Evolutionary conservation across 2,113 vertebrate genomes (phyloP), one percentile per base, ranked within the genome.

Genomic region (Paraplagusia blochii): DNA sequence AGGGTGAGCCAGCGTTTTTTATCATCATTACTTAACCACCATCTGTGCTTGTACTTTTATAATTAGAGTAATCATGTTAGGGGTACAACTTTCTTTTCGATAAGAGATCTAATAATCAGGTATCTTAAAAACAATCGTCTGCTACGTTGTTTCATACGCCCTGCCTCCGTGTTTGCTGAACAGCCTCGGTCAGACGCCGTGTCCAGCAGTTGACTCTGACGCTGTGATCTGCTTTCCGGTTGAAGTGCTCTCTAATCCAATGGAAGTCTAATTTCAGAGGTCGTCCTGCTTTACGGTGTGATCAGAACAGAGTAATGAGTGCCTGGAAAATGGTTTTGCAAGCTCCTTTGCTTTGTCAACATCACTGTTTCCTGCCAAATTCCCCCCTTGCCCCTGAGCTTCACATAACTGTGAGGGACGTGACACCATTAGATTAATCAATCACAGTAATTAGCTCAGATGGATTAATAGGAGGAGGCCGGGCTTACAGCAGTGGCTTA

Each of bases 391-490:
- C 44, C 53, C 56, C 49, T 46, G 35, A 34, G 61, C 63, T 47
- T 58, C 55, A 60, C 34, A 18, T 57, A 55, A 58, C 61, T 11
- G 46, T 18, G 47, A 63, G 56, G 1, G 14, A 67, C 35, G 52
- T 55, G 55, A 44, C 22, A 16, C 18, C 1, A 51, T 57, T 78
- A 53, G 44, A 70, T 79, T 58, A 80, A 80, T 84, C 79, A 79
- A 69, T 85, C 69, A 42, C 44, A 58, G 51, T 69, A 81, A 86
- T 86, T 75, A 84, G 59, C 48, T 33, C 8, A n/a, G 69, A 76
- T 53, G 1, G 44, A 80, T 46, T 54, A 33, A 58, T 47, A 52
- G 62, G 55, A 17, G 35, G 44, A 61, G 54, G 29, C 12, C 46
- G 70, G 39, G 58, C 11, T 15, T 49, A n/a, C 49, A 38, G 9